Conservation (phyloP, 2,888 invertebrate species). For the Drosophila cognata region DNA sequence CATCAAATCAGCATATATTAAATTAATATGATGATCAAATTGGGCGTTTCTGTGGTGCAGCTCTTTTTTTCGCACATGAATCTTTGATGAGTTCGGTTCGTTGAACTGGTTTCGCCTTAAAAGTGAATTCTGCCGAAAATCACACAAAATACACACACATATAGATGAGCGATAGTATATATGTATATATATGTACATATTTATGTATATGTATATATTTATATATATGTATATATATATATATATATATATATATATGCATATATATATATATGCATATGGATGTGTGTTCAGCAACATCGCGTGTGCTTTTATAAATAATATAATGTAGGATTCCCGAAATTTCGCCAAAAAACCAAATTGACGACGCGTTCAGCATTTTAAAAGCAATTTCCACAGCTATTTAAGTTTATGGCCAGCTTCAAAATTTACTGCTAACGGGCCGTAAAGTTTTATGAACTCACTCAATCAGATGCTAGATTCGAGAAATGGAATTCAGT, state of each 20-base stretch:
- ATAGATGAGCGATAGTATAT: slow-evolving; percentile 15
- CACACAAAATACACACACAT: background rate
- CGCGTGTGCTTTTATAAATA: slow-evolving; percentile 67
- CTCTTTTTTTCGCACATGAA: slow-evolving; percentile 29
- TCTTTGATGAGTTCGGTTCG: slow-evolving; percentile 48
- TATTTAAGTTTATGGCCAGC: slow-evolving; percentile 44
- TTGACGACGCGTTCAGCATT: slow-evolving; percentile 50
- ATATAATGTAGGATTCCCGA: slow-evolving; percentile 41
- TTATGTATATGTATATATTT: slow-evolving; percentile 22
- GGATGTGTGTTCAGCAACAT: slow-evolving; percentile 35
- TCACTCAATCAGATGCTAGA: background rate
- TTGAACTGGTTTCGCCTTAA: slow-evolving; percentile 34
- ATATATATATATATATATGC: slow-evolving; percentile 17
- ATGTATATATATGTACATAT: slow-evolving; percentile 24
- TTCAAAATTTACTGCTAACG: slow-evolving; percentile 55
- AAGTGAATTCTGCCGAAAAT: slow-evolving; percentile 38
- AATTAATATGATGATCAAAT: slow-evolving; percentile 31
- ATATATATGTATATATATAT: slow-evolving; percentile 26
- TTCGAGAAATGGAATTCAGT: background rate
- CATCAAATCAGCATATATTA: slow-evolving; percentile 20
- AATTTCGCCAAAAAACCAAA: slow-evolving; percentile 15
- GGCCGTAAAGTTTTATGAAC: slow-evolving; percentile 46
- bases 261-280: slow-evolving; percentile 29
- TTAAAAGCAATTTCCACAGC: slow-evolving; percentile 55
- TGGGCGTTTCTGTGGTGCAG: slow-evolving; percentile 15